Evolutionary conservation across 2,888 invertebrate genomes (phyloP), one percentile per base, ranked within the genome.

Genomic region (Ethmia dodecea): DNA sequence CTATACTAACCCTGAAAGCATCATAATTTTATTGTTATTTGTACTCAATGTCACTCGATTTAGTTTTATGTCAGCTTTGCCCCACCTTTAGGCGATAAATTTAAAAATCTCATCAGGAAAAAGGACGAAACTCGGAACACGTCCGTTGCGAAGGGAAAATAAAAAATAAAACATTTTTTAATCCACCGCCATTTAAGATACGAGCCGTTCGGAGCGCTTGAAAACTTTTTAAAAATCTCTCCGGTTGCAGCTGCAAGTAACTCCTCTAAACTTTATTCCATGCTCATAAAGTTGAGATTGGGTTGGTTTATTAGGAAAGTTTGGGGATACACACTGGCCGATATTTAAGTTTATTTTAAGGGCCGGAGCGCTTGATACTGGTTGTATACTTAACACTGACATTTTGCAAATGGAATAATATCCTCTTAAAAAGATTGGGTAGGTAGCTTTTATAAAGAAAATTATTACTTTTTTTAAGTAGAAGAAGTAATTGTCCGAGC

Each of bases 221-320:
- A 30, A 39, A 63, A 58, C 48, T 60, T 62, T n/a, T 52, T 40
- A 28, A 42, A 40, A 45, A 38, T 33, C 38, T 35, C 36, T 28
- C 25, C 30, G 13, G 13, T 29, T 35, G 37, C 32, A 25, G 11
- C 13, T 16, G 31, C 36, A 31, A 38, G 26, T 38, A 34, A 31
- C 28, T 50, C 45, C 45, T 35, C 3, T 35, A 42, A 40, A 49
- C 57, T 56, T 53, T 66, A 63, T 55, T 41, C 20, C 39, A 35
- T 42, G 37, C 42, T 32, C 12, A 41, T 66, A 67, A 58, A 64
- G 72, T 65, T 60, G 53, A 49, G 55, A 65, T 69, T 66, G 56
- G 64, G 28, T 25, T 46, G 49, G 45, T 53, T 56, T 52, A 50
- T 60, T 60, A 60, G 52, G 40, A 51, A 62, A 66, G 59, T 71